A percentile compares a stretch with the other conserved stretches of the same genome.
These are phyloP conservation scores for Cryptosula pallasiana DNA, from an alignment of 2,888 invertebrate species.

Conservation along the genomic window DNA sequence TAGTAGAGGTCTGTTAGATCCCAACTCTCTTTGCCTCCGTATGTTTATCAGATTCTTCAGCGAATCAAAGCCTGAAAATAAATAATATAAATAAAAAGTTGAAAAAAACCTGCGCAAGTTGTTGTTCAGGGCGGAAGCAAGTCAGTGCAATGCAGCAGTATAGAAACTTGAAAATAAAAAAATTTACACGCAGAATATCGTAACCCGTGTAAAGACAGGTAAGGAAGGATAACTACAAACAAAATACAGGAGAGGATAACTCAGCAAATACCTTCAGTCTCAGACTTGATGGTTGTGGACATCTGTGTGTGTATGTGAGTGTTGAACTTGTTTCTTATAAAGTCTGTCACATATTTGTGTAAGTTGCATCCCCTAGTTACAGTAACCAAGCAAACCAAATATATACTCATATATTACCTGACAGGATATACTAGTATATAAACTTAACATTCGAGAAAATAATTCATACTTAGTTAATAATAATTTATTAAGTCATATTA, in stretches of 20 bases:
- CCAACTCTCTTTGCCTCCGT: constrained; percentile 64
- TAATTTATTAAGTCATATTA: too few species aligned
- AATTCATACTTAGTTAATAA: too few species aligned
- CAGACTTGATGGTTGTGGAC: constrained; percentile 36
- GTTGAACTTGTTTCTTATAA: constrained; percentile 76
- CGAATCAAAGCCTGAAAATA: constrained; percentile 61
- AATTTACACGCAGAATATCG: too few species aligned
- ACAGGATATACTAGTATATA: too few species aligned
- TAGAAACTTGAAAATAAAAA: too few species aligned
- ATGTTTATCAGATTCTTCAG: constrained; percentile 72
- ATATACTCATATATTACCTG: constrained; percentile 28
- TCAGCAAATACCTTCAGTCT: constrained; percentile 30
- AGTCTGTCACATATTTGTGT: constrained; percentile 77
- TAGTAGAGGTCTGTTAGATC: constrained; percentile 63
- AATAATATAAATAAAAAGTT: not conserved
- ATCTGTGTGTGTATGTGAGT: constrained; percentile 36
- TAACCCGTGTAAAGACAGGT: too few species aligned
- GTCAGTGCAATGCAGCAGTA: too few species aligned
- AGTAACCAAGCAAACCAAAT: not conserved
- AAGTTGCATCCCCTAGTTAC: constrained; percentile 65
- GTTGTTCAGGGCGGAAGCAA: too few species aligned
- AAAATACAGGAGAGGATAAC: too few species aligned
- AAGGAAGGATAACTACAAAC: too few species aligned
- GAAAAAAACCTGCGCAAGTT: too few species aligned
- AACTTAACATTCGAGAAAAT: too few species aligned